These are phyloP conservation scores for Scelioninae gen. 1 DNA, from an alignment of 2,888 invertebrate genomes.

Conservation along the genomic window DNA sequence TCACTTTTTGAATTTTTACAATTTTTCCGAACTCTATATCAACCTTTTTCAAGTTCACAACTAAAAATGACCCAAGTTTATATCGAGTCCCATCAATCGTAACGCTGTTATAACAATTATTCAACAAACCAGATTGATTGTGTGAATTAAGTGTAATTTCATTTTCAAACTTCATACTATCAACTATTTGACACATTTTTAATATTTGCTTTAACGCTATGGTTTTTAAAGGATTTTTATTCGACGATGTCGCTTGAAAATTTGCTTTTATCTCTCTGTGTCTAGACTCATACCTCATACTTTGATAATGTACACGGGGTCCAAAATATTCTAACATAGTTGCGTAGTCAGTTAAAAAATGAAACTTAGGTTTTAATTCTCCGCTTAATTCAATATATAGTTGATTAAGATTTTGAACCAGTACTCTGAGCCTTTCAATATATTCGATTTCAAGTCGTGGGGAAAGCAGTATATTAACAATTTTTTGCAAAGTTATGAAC, in stretches of 20 bases:
- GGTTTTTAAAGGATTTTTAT: slow-evolving; percentile 42
- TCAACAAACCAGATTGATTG: not conserved
- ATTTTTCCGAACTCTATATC: slow-evolving; percentile 49
- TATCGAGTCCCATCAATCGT: slow-evolving; percentile 46
- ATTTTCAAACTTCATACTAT: slow-evolving; percentile 20
- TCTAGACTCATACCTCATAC: slow-evolving; percentile 45
- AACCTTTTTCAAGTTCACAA: slow-evolving; percentile 28
- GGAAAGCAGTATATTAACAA: slow-evolving; percentile 48
- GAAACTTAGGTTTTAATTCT: slow-evolving; percentile 54
- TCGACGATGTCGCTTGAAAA: slow-evolving; percentile 16
- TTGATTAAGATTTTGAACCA: slow-evolving; percentile 24
- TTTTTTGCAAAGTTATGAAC: slow-evolving; percentile 44
- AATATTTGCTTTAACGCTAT: slow-evolving; percentile 52
- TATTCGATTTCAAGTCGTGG: slow-evolving; percentile 27
- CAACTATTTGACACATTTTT: slow-evolving; percentile 47
- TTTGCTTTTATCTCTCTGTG: slow-evolving; percentile 48
- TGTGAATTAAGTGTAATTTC: slow-evolving; percentile 24
- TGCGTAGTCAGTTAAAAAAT: slow-evolving; percentile 49
- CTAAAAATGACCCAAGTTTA: slow-evolving; percentile 40
- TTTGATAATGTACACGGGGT: slow-evolving; percentile 47
- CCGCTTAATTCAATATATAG: slow-evolving; percentile 29
- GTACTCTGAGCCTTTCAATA: slow-evolving; percentile 16
- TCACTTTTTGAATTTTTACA: slow-evolving; percentile 41
- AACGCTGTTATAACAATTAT: slow-evolving; percentile 33
- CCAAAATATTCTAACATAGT: slow-evolving; percentile 43